A percentile compares a stretch with the other conserved stretches of the same genome.
phyloP scores from a whole-genome alignment of 2,888 invertebrate genomes.

The Hypsopygia costalis region DNA sequence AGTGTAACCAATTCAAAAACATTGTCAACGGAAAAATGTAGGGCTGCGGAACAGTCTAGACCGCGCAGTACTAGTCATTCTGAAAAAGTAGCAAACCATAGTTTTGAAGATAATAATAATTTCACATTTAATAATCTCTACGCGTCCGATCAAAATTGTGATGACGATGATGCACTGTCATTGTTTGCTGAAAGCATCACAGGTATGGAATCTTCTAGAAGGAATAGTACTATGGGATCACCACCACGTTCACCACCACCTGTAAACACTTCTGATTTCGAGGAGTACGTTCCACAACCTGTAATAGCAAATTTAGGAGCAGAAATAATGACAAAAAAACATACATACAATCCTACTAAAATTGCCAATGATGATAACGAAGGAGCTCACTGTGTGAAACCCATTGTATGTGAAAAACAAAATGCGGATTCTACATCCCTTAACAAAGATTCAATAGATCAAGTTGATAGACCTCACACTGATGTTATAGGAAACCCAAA shows the following conservation, averaged over 20 bases:
- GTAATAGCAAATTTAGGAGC: conserved; percentile 5
- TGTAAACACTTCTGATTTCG: conserved; percentile 13
- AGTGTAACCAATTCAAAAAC: not conserved
- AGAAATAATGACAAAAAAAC: conserved; percentile 14
- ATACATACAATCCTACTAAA: conserved; percentile 40
- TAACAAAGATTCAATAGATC: conserved; percentile 24
- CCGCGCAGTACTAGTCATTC: not conserved
- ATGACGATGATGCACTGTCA: conserved; percentile 62
- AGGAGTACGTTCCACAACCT: conserved; percentile 48
- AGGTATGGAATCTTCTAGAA: conserved; percentile 43
- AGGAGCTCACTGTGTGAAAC: conserved; percentile 13
- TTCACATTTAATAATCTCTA: conserved; percentile 12
- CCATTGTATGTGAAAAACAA: conserved; percentile 44
- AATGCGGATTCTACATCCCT: conserved; percentile 55
- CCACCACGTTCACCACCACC: conserved; percentile 6
- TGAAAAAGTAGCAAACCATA: not conserved
- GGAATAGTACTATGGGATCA: conserved; percentile 21
- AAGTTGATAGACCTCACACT: not conserved
- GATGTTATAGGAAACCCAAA: not conserved
- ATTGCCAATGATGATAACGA: conserved; percentile 18
- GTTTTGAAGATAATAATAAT: conserved; percentile 9
- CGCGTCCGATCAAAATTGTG: conserved; percentile 29
- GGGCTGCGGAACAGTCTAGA: not conserved
- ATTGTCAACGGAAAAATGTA: not conserved
- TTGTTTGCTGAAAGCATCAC: conserved; percentile 64